Conservation (phyloP, 2,888 invertebrate species). For the Sesia apiformis region DNA sequence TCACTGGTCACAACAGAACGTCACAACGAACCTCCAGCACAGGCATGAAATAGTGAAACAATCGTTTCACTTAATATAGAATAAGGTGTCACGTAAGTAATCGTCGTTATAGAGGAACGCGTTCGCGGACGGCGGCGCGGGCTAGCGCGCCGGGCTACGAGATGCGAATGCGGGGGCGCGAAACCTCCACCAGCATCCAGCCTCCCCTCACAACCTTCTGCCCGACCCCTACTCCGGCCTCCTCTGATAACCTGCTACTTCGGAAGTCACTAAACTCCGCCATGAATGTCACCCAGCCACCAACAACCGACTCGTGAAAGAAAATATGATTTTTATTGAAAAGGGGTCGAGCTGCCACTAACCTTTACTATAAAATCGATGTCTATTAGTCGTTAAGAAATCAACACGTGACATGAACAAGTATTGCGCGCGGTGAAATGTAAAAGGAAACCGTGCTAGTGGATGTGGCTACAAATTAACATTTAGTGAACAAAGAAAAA, state of each 20-base stretch:
- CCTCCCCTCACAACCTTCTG: slow-evolving; percentile 24
- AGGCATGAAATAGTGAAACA: slow-evolving; percentile 15
- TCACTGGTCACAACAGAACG: slow-evolving; percentile 50
- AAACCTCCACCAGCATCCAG: slow-evolving; percentile 42
- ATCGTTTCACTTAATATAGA: slow-evolving; percentile 38
- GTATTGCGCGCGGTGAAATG: slow-evolving; percentile 4
- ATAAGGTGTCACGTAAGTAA: slow-evolving; percentile 36
- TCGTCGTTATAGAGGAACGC: slow-evolving; percentile 21
- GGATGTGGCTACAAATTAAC: neutral
- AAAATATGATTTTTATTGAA: slow-evolving; percentile 68
- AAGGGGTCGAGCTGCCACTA: slow-evolving; percentile 48
- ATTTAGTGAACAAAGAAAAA: neutral
- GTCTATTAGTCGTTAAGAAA: slow-evolving; percentile 31
- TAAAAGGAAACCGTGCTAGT: neutral
- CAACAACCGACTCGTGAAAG: slow-evolving; percentile 55
- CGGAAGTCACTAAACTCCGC: slow-evolving; percentile 71
- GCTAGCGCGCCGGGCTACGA: slow-evolving; percentile 51
- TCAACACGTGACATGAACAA: slow-evolving; percentile 27
- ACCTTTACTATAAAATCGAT: slow-evolving; percentile 48
- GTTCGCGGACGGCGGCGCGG: slow-evolving; percentile 22
- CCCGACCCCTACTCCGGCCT: slow-evolving; percentile 27
- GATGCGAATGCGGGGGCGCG: slow-evolving; percentile 55
- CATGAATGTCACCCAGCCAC: slow-evolving; percentile 62
- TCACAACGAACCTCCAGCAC: slow-evolving; percentile 60
- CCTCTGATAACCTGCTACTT: slow-evolving; percentile 72